Evolutionary conservation across 1,140 invertebrate genomes (phyloP), one percentile per base, ranked within the genome.

Genomic region (Lamellibrachia luymesi): DNA sequence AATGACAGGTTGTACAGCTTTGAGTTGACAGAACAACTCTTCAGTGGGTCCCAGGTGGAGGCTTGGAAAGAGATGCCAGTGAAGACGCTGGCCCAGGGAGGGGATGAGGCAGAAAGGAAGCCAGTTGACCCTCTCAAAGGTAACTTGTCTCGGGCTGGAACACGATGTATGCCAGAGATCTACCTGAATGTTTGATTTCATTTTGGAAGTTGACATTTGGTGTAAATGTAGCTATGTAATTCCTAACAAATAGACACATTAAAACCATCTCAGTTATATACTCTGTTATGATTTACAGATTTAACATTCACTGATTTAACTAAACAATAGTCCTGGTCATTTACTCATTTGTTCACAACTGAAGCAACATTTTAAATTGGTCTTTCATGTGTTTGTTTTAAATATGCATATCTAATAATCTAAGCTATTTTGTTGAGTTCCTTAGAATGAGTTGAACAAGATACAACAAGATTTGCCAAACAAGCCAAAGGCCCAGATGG

Each of bases 1-100:
- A 80, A 80, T 80, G 64, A 80, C 64, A 80, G 64, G 64, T 80
- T 80, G 90, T 91, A 91, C 90, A 91, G 49, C 38, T 91, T 91
- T 51, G 90, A 91, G 90, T 51, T 91, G 90, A 27, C 38, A 51
- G 90, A 91, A 13, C 90, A 91, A 50, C 50, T 91, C 49, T 51
- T 91, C 49, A 91, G 50, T 10, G 50, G 50, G 49, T 49, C 38
- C 13, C 49, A 91, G 49, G 90, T 51, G 38, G 90, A 91, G 38
- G 90, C 49, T 51, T 91, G 90, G 90, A 49, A 51, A 51, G 90
- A 91, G 90, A 91, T 91, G 50, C 90, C 90, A 10, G 90, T 91
- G 90, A 91, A n/a, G 90, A 49, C 90, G 22, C 8, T 50, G 49
- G 50, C 90, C 50, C 49, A 5, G 38, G 90, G 50, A 49, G 90